A percentile compares a stretch with the other conserved stretches of the same genome.
These are phyloP conservation scores for Karalla daura DNA, from an alignment of 2,797 vertebrate species.

Conservation along the genomic window DNA sequence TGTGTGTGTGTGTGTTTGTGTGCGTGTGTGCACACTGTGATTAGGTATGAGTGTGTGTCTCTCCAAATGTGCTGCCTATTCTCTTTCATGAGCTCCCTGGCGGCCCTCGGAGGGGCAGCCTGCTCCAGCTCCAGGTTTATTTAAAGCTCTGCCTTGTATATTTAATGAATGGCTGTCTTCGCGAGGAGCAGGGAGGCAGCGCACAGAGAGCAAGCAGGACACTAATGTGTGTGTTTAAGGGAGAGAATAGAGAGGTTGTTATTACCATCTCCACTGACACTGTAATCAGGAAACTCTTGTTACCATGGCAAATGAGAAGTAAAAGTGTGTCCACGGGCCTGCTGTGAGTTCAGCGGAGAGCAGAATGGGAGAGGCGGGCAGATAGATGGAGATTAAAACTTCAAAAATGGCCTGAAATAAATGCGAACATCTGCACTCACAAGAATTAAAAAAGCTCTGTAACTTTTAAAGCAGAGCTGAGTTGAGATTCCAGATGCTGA, in stretches of 20 bases:
- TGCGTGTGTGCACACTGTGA: conserved; percentile 7
- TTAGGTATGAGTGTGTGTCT: conserved; percentile 17
- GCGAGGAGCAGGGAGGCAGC: conserved; percentile 54
- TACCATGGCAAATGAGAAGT: conserved; percentile 63
- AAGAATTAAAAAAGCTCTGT: not conserved
- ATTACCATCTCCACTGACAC: conserved; percentile 57
- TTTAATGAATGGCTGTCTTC: conserved; percentile 81
- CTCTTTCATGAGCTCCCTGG: conserved; percentile 66
- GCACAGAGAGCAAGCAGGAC: conserved; percentile 28
- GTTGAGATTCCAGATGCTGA: not conserved
- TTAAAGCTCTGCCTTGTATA: conserved; percentile 81
- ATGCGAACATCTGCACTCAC: not conserved
- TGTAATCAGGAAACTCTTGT: conserved; percentile 60
- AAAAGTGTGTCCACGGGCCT: conserved; percentile 35
- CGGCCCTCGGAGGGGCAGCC: conserved; percentile 49
- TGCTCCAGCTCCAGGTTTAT: conserved; percentile 72
- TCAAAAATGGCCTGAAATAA: not conserved
- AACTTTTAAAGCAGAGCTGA: not conserved
- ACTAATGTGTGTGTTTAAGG: conserved; percentile 76
- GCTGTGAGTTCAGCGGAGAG: conserved; percentile 19
- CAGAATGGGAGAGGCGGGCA: not conserved
- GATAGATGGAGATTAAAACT: not conserved
- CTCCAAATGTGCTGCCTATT: conserved; percentile 61
- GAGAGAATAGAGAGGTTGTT: conserved; percentile 61
- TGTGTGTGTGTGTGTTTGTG: conserved; percentile 12